Percentiles rank a stretch among this genome's conserved stretches.
phyloP scores from a whole-genome alignment of 2,888 invertebrate species.

The Torymus texanus region DNA sequence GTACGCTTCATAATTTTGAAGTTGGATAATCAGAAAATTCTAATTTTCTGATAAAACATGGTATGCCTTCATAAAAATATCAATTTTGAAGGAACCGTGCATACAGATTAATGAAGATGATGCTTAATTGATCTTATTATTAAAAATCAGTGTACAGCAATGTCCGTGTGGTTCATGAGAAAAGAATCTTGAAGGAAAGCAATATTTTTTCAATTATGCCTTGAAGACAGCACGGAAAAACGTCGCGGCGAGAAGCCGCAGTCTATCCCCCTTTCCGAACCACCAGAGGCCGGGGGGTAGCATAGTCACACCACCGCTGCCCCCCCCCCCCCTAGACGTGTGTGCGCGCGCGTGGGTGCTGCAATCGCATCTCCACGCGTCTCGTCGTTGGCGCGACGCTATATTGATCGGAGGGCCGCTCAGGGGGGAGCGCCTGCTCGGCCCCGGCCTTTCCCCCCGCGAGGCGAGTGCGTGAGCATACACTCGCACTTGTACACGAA shows the following conservation, averaged over 20 bases:
- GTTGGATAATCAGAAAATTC: no score
- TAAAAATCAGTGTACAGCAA: no score
- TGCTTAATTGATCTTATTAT: no score
- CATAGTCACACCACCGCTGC: neutral
- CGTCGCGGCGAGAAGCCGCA: neutral
- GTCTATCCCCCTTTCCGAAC: neutral
- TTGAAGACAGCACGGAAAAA: neutral
- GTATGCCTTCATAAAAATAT: no score
- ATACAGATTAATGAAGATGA: no score
- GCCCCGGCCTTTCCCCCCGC: neutral
- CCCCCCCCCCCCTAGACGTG: neutral
- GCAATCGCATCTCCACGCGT: conserved; percentile 41
- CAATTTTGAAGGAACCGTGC: no score
- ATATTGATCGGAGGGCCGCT: conserved; percentile 69
- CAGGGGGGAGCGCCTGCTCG: conserved; percentile 8
- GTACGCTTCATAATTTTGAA: no score
- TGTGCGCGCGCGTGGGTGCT: conserved; percentile 25
- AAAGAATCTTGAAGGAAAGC: no score
- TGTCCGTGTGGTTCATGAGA: no score
- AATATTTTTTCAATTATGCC: no score
- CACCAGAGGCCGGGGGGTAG: no score
- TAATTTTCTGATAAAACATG: no score
- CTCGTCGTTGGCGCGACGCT: conserved; percentile 64
- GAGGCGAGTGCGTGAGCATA: conserved; percentile 59
- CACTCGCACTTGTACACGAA: conserved; percentile 62